phyloP scores from a whole-genome alignment of 2,113 vertebrate species.

The Otocyon megalotis region DNA sequence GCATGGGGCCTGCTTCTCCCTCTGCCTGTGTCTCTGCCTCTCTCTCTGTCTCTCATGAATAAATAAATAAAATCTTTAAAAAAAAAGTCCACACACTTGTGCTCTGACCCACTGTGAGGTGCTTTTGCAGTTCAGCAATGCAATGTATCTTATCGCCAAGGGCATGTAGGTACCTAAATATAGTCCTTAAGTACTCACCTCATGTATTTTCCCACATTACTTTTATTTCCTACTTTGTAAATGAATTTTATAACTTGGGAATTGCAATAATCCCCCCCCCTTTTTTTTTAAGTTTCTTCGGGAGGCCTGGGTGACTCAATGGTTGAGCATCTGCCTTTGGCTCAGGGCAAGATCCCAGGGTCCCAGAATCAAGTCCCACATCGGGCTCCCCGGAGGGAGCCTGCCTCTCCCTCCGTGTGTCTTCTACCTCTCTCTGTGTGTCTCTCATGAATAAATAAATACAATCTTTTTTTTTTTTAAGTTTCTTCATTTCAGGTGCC shows the following conservation, averaged over 20 bases:
- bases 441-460: too few relatives aligned
- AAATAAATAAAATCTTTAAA: too few relatives aligned
- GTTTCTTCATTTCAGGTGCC: too few relatives aligned
- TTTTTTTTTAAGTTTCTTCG: neutral
- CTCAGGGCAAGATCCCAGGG: neutral
- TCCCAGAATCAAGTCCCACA: neutral
- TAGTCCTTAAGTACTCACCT: neutral
- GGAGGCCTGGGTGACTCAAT: neutral
- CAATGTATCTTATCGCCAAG: neutral
- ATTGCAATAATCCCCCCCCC: neutral
- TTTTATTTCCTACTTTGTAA: neutral
- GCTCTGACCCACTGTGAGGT: neutral
- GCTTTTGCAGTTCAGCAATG: neutral
- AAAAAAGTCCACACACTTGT: neutral
- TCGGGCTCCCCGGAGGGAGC: neutral
- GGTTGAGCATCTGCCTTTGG: neutral
- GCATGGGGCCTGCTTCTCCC: too few relatives aligned
- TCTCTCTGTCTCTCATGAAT: too few relatives aligned
- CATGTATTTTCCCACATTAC: neutral
- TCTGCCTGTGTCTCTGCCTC: too few relatives aligned
- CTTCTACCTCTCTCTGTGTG: too few relatives aligned
- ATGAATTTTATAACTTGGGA: neutral
- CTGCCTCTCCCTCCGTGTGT: neutral
- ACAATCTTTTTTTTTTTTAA: too few relatives aligned
- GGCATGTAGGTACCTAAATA: neutral